These are phyloP conservation scores for Daubentonia madagascariensis DNA, from an alignment of 2,113 vertebrate species.

Conservation along the genomic window DNA sequence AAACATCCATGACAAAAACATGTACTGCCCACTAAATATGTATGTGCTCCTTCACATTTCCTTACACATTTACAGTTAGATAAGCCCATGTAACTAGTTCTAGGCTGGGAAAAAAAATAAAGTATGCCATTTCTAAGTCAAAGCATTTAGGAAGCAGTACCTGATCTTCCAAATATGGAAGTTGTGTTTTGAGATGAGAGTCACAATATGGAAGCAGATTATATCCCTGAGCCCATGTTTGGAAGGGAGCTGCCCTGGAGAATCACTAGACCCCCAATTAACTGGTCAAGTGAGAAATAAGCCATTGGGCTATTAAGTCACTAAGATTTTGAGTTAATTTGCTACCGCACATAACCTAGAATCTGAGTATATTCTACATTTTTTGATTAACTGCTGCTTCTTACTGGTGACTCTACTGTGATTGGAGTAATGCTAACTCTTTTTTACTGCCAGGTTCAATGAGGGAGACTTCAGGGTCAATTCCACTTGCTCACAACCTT, in stretches of 20 bases:
- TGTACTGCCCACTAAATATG: neutral
- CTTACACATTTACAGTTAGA: neutral
- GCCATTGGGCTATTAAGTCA: neutral
- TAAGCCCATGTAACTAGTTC: neutral
- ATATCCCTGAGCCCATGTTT: neutral
- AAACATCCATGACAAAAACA: neutral
- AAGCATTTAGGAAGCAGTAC: neutral
- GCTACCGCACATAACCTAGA: neutral
- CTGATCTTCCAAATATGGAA: neutral
- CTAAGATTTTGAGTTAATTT: constrained; percentile 7
- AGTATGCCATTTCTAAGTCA: neutral
- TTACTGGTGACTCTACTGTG: neutral
- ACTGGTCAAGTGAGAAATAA: neutral
- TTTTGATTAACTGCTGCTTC: neutral
- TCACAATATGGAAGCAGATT: neutral
- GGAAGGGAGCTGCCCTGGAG: neutral
- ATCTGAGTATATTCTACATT: neutral
- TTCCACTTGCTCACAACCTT: neutral
- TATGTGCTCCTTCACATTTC: neutral
- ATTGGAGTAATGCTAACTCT: neutral
- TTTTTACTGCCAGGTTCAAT: neutral
- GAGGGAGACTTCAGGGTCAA: neutral
- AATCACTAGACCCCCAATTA: neutral
- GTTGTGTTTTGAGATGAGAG: neutral
- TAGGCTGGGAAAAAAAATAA: neutral